Conservation (phyloP, 2,888 invertebrate genomes). For the Stramonita haemastoma region DNA sequence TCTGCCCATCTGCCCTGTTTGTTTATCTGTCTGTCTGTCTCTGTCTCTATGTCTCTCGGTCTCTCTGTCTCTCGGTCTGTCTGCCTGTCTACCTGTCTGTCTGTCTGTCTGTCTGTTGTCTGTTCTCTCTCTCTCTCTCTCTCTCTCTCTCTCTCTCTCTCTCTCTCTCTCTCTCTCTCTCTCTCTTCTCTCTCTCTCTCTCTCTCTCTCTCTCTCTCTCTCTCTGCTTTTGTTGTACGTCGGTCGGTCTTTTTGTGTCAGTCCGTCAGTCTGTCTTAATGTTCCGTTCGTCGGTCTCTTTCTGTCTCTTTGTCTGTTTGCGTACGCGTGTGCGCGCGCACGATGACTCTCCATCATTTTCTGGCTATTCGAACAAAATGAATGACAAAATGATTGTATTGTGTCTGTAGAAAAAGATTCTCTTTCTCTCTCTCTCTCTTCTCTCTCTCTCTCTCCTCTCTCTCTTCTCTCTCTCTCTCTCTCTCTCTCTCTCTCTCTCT, state of each 20-base stretch:
- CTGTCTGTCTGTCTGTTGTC: not conserved
- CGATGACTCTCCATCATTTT: not conserved
- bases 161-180: conserved; percentile 1
- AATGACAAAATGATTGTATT: too few relatives aligned
- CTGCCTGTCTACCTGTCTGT: not conserved
- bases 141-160: conserved; percentile 12
- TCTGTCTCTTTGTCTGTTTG: not conserved
- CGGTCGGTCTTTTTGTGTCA: not conserved
- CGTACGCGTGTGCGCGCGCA: not conserved
- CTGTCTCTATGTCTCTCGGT: not conserved
- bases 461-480: too few relatives aligned
- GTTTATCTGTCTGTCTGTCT: not conserved
- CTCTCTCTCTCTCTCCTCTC: too few relatives aligned
- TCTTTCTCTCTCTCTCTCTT: too few relatives aligned
- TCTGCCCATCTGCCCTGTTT: not conserved
- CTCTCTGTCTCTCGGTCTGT: not conserved
- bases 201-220: not conserved
- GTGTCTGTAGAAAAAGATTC: too few relatives aligned
- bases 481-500: too few relatives aligned
- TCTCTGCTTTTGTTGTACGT: not conserved
- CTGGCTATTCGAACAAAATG: not conserved
- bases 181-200: not conserved
- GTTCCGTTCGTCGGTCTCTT: not conserved
- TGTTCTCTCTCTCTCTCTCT: not conserved
- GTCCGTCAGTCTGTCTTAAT: not conserved